phyloP scores from a whole-genome alignment of 2,113 vertebrate genomes.

The Mirza zaza region DNA sequence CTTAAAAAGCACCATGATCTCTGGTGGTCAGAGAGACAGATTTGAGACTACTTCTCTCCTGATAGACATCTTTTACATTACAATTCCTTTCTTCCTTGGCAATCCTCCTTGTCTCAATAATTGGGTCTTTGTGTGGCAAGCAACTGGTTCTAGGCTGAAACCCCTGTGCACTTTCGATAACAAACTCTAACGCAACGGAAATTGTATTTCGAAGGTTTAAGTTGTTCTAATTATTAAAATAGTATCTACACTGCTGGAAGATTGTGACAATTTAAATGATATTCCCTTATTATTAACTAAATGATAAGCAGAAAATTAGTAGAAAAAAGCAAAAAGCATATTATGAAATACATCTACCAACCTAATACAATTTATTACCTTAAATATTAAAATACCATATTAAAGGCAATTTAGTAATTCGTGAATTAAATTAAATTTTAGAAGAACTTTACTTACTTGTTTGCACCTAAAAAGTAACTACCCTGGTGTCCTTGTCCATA shows the following conservation, averaged over 20 bases:
- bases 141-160: too few relatives aligned
- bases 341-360: neutral
- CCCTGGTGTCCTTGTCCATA: constrained; percentile 91
- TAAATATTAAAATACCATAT: constrained; percentile 45
- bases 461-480: constrained; percentile 92
- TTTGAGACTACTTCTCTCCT: too few relatives aligned
- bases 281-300: neutral
- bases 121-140: too few relatives aligned
- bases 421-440: constrained; percentile 41
- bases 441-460: constrained; percentile 92
- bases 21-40: too few relatives aligned
- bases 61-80: too few relatives aligned
- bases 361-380: neutral
- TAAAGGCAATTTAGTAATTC: constrained; percentile 37
- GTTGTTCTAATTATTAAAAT: neutral
- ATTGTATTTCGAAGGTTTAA: constrained; percentile 18
- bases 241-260: neutral
- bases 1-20: too few relatives aligned
- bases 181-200: neutral
- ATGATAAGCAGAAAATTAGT: neutral
- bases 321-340: neutral
- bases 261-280: neutral
- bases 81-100: too few relatives aligned
- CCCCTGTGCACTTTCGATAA: too few relatives aligned
- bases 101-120: too few relatives aligned